Evolutionary conservation across 2,113 vertebrate species (phyloP), one percentile per base, ranked within the genome.

Genomic region (Bothrops jararaca): DNA sequence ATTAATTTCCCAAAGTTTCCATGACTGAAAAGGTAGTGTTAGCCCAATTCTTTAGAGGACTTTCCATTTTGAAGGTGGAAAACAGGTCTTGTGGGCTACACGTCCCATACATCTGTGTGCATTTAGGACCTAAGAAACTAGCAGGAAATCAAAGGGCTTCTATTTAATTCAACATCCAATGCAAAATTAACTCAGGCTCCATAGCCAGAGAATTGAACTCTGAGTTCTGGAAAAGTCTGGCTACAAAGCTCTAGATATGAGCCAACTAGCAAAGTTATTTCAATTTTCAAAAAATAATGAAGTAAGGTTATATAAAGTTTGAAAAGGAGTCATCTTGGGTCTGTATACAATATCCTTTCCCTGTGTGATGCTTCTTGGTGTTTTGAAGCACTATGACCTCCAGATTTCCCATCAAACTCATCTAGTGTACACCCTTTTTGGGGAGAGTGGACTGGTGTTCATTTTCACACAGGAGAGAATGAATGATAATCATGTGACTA

Each of bases 1-100:
- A 92, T 91, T 93, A 89, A 87, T 92, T 93, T 93, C 29, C 39
- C 50, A 90, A 93, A 39, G 58, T 53, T 93, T 93, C 89, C 57
- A 57, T 54, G 86, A 57, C 88, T 90, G 88, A 87, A 91, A 93
- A 90, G 91, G 88, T 74, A 90, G 91, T 57, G 93, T 69, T 58
- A 87, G 39, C 58, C 34, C 57, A 26, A 56, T 93, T 93, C 80
- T 87, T 89, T 87, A 90, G 58, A 86, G 29, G 56, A 18, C 34
- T 92, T 57, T 60, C 57, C 86, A 42, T 69, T 93, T 69, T 87
- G 88, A 93, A n/a, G 48, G 26, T 90, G 50, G 91, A 60, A 87
- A 64, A 90, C 52, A 3, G 39, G 50, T 54, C n/a, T 86, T 90
- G 34, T 45, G 56, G 88, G 6, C 80, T 90, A 58, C 39, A 11